These are phyloP conservation scores for Nasonia giraulti DNA, from an alignment of 1,140 invertebrate species.

Conservation along the genomic window DNA sequence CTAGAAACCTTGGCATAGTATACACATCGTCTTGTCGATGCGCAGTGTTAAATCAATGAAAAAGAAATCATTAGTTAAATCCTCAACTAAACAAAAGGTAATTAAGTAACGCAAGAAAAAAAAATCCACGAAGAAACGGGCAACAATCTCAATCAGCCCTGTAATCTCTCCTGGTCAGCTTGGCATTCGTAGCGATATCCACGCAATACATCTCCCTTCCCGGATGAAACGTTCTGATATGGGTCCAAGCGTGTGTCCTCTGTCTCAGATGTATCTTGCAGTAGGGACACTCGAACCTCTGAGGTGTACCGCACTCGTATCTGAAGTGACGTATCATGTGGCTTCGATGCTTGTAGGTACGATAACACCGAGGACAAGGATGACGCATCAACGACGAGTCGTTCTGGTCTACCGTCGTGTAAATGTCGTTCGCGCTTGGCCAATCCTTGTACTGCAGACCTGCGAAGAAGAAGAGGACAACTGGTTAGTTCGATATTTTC, in stretches of 20 bases:
- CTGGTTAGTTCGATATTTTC: neutral
- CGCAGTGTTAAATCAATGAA: neutral
- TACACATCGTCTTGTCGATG: neutral
- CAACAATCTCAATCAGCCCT: neutral
- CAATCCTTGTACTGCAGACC: slow-evolving; percentile 19
- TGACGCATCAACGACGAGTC: slow-evolving; percentile 59
- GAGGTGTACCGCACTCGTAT: slow-evolving; percentile 77
- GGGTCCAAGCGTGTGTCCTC: slow-evolving; percentile 70
- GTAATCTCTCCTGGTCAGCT: slow-evolving; percentile 36
- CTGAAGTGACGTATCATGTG: slow-evolving; percentile 75
- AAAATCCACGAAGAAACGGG: neutral
- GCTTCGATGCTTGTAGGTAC: slow-evolving; percentile 77
- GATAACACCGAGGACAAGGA: slow-evolving; percentile 73
- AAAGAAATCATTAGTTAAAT: neutral
- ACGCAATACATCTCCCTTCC: slow-evolving; percentile 65
- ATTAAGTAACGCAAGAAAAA: neutral
- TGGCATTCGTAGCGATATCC: slow-evolving; percentile 66
- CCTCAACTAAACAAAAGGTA: neutral
- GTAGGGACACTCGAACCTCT: slow-evolving; percentile 75
- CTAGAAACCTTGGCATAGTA: neutral
- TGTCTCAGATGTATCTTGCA: slow-evolving; percentile 72
- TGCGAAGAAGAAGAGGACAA: slow-evolving; percentile 38
- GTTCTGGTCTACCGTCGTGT: neutral
- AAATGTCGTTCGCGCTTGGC: neutral
- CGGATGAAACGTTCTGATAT: slow-evolving; percentile 67